phyloP scores from a whole-genome alignment of 2,113 vertebrate species.

The Paraplagusia blochii region DNA sequence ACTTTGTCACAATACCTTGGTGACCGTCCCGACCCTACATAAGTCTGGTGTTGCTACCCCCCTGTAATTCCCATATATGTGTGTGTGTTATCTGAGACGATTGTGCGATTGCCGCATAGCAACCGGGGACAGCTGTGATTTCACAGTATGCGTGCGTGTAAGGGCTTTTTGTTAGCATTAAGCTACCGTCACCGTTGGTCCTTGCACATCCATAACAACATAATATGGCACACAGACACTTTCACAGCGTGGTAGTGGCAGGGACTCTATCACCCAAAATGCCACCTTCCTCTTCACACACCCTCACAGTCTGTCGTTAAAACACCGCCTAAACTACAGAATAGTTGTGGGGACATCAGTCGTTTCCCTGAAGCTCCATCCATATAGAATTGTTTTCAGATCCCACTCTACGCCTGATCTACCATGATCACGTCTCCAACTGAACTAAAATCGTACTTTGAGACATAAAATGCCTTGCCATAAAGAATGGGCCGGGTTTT shows the following conservation, averaged over 20 bases:
- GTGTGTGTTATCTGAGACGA: constrained; percentile 58
- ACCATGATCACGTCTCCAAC: too few species aligned
- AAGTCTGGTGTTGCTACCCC: constrained; percentile 55
- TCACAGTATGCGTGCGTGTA: constrained; percentile 16
- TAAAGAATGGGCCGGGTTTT: too few species aligned
- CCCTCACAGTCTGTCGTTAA: constrained; percentile 44
- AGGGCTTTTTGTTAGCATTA: constrained; percentile 6
- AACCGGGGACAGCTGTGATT: constrained; percentile 69
- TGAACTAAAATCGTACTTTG: too few species aligned
- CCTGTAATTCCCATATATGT: constrained; percentile 31
- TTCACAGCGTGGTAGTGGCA: constrained; percentile 45
- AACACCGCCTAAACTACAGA: constrained; percentile 53
- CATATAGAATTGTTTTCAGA: constrained; percentile 70
- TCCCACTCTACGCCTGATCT: constrained; percentile 55
- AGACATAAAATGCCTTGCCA: too few species aligned
- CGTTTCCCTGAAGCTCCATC: constrained; percentile 70
- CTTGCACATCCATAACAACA: constrained; percentile 43
- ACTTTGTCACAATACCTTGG: constrained; percentile 60
- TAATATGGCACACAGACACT: constrained; percentile 53
- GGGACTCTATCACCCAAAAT: constrained; percentile 52
- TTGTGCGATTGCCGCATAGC: constrained; percentile 58
- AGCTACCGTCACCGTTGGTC: constrained; percentile 39
- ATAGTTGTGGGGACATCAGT: constrained; percentile 45
- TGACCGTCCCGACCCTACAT: constrained; percentile 69
- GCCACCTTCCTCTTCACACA: not conserved